A percentile compares a stretch with the other conserved stretches of the same genome.
Evolutionary conservation across 2,888 invertebrate species (phyloP).

Genomic region (Epistrophella euchroma): DNA sequence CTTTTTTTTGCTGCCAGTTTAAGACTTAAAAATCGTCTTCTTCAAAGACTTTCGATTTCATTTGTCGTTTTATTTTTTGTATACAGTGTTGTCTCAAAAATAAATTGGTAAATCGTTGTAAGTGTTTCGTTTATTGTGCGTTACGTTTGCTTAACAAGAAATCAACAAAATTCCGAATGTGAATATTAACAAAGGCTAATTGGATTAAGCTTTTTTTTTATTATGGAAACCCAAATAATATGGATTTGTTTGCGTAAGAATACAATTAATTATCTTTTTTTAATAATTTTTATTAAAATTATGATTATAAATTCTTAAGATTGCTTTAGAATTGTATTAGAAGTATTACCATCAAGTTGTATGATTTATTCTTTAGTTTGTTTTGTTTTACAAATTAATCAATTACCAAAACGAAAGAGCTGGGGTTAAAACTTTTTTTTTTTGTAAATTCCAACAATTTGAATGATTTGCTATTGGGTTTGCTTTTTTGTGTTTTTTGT

Average conservation of each 20-base stretch:
- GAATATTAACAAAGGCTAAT: constrained; percentile 52
- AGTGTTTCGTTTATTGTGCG: not conserved
- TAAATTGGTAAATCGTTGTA: not conserved
- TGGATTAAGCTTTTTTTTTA: constrained; percentile 68
- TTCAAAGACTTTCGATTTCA: no score
- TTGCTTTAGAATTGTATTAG: not conserved
- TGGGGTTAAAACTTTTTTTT: constrained; percentile 33
- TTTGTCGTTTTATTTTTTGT: not conserved
- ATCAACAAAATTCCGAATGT: constrained; percentile 44
- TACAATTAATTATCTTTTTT: not conserved
- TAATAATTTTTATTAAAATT: not conserved
- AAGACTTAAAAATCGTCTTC: not conserved
- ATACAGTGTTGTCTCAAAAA: constrained; percentile 44
- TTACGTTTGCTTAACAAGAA: constrained; percentile 16
- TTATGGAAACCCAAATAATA: constrained; percentile 58
- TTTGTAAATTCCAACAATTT: not conserved
- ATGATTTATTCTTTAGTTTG: not conserved
- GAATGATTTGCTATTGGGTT: no score
- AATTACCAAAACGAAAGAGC: constrained; percentile 42
- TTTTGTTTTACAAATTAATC: not conserved
- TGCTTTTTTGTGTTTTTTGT: no score
- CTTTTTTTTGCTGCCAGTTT: not conserved
- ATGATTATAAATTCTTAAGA: not conserved
- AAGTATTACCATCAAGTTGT: not conserved
- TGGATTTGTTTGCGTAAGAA: constrained; percentile 66